Conservation (phyloP, 2,113 vertebrate species). For the Coryphaenoides rupestris region DNA sequence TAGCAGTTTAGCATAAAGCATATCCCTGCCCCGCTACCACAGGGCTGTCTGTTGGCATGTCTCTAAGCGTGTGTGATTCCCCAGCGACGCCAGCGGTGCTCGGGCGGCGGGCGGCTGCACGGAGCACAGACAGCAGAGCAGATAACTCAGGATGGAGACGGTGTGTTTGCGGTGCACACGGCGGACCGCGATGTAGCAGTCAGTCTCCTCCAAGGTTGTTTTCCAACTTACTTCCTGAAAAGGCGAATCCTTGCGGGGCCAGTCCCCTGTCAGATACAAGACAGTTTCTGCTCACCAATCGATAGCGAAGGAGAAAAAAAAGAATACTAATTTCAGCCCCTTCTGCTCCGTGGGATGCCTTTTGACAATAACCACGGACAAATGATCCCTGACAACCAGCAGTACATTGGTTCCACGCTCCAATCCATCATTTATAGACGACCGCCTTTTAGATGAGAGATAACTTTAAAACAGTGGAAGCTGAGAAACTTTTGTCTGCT, state of each 20-base stretch:
- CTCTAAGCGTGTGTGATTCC: background rate
- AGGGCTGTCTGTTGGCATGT: background rate
- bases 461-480: background rate
- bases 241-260: slow-evolving; percentile 30
- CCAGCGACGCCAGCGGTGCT: background rate
- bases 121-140: slow-evolving; percentile 11
- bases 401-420: slow-evolving; percentile 24
- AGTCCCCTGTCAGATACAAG: slow-evolving; percentile 28
- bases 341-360: slow-evolving; percentile 30
- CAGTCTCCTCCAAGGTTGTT: slow-evolving; percentile 40
- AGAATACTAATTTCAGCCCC: slow-evolving; percentile 33
- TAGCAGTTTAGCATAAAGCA: background rate
- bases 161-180: background rate
- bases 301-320: slow-evolving; percentile 34
- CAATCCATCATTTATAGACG: slow-evolving; percentile 25
- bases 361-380: slow-evolving; percentile 46
- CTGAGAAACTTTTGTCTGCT: background rate
- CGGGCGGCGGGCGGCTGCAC: background rate
- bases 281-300: slow-evolving; percentile 38
- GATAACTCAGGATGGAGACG: slow-evolving; percentile 1
- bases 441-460: background rate
- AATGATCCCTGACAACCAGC: slow-evolving; percentile 15
- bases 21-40: background rate
- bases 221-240: slow-evolving; percentile 23
- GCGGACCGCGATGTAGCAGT: slow-evolving; percentile 1